These are phyloP conservation scores for Rhombomys opimus DNA, from an alignment of 2,113 vertebrate species.

Conservation along the genomic window DNA sequence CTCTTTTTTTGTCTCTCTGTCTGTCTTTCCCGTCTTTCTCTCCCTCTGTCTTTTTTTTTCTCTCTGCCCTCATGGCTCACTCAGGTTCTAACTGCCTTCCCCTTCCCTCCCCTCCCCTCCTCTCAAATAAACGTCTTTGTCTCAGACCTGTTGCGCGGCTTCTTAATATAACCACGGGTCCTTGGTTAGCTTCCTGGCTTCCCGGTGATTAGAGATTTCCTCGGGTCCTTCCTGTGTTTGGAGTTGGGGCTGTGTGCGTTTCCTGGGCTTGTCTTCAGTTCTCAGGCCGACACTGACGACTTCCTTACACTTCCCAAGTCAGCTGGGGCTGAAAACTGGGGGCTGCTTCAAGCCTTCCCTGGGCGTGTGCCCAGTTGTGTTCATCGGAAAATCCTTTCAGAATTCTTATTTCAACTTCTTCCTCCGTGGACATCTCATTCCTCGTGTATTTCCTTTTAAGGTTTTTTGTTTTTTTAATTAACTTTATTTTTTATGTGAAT, in stretches of 20 bases:
- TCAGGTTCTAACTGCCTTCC: too few species aligned
- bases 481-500: neutral
- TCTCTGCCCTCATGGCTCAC: too few species aligned
- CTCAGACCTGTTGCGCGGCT: too few species aligned
- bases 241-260: neutral
- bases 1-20: too few species aligned
- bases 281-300: neutral
- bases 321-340: neutral
- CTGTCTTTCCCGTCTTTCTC: too few species aligned
- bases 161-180: neutral
- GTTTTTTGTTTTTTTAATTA: neutral
- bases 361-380: neutral
- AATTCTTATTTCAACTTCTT: neutral
- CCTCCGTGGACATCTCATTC: neutral
- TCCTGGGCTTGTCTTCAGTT: neutral
- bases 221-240: slow-evolving; percentile 2
- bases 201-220: neutral
- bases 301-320: neutral
- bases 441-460: neutral
- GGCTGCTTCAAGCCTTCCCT: neutral
- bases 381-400: neutral
- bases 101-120: too few species aligned
- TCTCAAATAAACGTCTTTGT: too few species aligned
- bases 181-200: neutral
- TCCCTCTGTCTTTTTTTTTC: too few species aligned